Base-by-base conservation (phyloP, 2,113 vertebrate genomes). In the Okapia johnstoni region DNA sequence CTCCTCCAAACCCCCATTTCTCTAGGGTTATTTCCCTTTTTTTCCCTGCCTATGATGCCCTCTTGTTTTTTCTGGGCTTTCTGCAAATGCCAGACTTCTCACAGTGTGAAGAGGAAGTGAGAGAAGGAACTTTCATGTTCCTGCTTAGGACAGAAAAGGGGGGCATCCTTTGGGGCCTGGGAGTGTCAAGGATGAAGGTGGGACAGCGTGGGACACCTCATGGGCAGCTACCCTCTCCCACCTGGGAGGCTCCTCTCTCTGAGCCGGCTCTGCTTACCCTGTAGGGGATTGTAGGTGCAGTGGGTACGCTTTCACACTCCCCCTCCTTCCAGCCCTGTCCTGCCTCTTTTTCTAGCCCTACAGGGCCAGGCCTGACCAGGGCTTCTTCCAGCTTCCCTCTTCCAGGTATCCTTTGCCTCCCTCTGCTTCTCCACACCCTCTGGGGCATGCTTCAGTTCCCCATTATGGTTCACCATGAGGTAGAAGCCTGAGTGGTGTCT, bases 81-180 rank as follows among this genome's bases (percentile, higher is more conserved):
- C 93, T 96, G 96, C n/a, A 96, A 97, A 97, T 98, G 93, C 91
- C 96, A 98, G 88, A 85, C 85, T 98, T 91, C 84, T 91, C 63
- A 77, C 9, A 89, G 95, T 96, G 95, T 97, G 97, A 97, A 95
- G 85, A 61, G 40, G 85, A 94, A 93, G 93, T 91, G 97, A 97
- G 95, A 96, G 83, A 83, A 96, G 52, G 84, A 79, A 95, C 66
- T 73, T 86, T 88, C 23, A 66, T 83, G 85, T 84, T n/a, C 12
- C 88, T 96, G 91, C 85, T 96, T 88, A 54, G 70, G 43, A 46
- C 43, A 55, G 16, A 70, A 50, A 92, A 88, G 95, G 73, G 87
- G 15, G 16, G 17, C 6, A 63, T 55, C 46, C 85, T 83, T 26
- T 70, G 73, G 79, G 77, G 58, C 46, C 80, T 81, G 52, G 28